Percentiles rank a stretch among this genome's conserved stretches.
These are phyloP conservation scores for Adelosebastes latens DNA, from an alignment of 2,797 vertebrate genomes.

Conservation along the genomic window DNA sequence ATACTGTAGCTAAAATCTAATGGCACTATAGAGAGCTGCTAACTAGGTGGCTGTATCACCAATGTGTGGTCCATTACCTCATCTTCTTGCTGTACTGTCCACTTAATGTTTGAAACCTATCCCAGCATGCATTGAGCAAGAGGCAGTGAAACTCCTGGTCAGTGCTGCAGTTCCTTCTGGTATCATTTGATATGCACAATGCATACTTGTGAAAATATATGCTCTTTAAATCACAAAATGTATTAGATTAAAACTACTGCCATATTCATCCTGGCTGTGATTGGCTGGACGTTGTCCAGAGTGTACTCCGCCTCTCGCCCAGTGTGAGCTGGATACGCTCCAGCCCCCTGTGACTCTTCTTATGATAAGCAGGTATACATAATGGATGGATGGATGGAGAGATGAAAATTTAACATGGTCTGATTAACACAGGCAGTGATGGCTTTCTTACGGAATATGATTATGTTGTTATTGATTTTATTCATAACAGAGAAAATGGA, in stretches of 20 bases:
- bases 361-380: constrained; percentile 50
- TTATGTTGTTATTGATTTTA: constrained; percentile 26
- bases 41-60: constrained; percentile 3
- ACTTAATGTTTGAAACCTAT: constrained; percentile 2
- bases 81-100: background rate
- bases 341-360: constrained; percentile 13
- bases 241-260: constrained; percentile 1
- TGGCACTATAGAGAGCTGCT: background rate
- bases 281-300: constrained; percentile 19
- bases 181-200: background rate
- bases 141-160: background rate
- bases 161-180: background rate
- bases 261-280: background rate
- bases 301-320: constrained; percentile 1
- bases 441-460: constrained; percentile 22
- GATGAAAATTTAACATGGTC: constrained; percentile 20
- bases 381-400: constrained; percentile 33
- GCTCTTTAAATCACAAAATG: background rate
- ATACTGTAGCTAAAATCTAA: background rate
- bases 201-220: background rate
- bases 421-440: constrained; percentile 16
- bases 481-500: background rate
- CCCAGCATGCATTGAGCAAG: background rate
- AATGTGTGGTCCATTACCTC: constrained; percentile 16
- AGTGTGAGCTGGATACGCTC: constrained; percentile 8